Conservation (phyloP, 2,797 vertebrate genomes). For the Myotis planiceps region DNA sequence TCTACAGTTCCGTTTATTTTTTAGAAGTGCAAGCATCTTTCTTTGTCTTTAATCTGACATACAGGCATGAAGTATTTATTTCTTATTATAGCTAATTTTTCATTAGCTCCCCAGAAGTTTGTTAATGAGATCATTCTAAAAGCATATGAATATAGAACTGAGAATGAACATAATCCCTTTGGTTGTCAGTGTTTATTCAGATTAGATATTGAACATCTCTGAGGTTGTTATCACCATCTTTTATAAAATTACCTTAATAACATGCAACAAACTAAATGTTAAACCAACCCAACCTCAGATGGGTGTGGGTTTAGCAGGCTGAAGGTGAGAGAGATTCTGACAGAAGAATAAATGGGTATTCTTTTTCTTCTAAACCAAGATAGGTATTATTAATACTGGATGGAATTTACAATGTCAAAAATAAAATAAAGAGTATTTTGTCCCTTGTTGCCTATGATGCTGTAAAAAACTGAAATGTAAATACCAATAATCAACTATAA, state of each 20-base stretch:
- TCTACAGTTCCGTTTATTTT: background rate
- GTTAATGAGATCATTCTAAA: conserved; percentile 36
- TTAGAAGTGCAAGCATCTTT: background rate
- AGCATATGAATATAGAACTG: background rate
- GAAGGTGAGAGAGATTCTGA: background rate
- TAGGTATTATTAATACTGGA: background rate
- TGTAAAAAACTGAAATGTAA: conserved; percentile 17
- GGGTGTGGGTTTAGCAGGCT: background rate
- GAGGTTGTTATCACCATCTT: background rate
- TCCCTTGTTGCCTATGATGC: background rate
- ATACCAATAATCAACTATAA: conserved; percentile 48
- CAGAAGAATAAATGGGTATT: background rate
- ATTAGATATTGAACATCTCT: background rate
- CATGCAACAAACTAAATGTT: background rate
- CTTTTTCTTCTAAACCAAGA: background rate
- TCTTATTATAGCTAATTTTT: conserved; percentile 10
- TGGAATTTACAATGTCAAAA: conserved; percentile 24
- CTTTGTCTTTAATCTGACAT: background rate
- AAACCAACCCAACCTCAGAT: background rate
- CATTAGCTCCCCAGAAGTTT: background rate
- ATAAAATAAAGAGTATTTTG: background rate
- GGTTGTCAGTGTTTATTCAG: background rate
- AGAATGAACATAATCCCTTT: background rate
- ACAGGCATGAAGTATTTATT: background rate
- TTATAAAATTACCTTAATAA: conserved; percentile 9